Evolutionary conservation across 2,797 vertebrate species (phyloP).

Genomic region (Sphaeramia orbicularis): DNA sequence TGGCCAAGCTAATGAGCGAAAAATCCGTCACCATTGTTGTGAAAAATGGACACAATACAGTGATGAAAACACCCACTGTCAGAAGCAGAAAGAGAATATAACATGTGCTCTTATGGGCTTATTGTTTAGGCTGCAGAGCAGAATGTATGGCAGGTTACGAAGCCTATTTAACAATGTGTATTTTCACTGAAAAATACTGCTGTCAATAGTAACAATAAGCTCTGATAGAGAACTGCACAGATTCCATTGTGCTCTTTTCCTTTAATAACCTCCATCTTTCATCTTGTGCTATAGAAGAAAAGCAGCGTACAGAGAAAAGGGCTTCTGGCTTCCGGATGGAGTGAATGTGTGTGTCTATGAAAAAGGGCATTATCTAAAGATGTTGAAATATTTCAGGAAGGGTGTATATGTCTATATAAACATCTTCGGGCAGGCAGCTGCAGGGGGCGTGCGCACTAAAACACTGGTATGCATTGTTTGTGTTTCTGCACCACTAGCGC

Average conservation of each 20-base stretch:
- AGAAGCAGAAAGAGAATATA: slow-evolving; percentile 11
- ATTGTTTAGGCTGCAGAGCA: slow-evolving; percentile 42
- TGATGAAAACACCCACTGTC: slow-evolving; percentile 33
- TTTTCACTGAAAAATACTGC: slow-evolving; percentile 42
- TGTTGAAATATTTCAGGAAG: slow-evolving; percentile 61
- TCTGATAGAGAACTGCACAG: slow-evolving; percentile 56
- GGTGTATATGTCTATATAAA: slow-evolving; percentile 72
- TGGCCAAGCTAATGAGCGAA: slow-evolving; percentile 33
- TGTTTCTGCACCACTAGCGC: slow-evolving; percentile 80
- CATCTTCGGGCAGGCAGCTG: slow-evolving; percentile 73
- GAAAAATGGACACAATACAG: neutral
- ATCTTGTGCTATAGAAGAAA: slow-evolving; percentile 52
- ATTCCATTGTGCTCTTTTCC: slow-evolving; percentile 58
- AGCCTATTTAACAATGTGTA: slow-evolving; percentile 46
- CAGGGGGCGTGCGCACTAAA: slow-evolving; percentile 76
- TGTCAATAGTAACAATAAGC: slow-evolving; percentile 57
- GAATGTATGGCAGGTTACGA: slow-evolving; percentile 29
- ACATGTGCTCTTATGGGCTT: slow-evolving; percentile 4
- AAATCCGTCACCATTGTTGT: slow-evolving; percentile 4
- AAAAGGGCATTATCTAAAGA: slow-evolving; percentile 53
- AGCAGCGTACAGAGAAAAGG: slow-evolving; percentile 29
- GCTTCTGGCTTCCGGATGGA: slow-evolving; percentile 48
- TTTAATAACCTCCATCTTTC: slow-evolving; percentile 78
- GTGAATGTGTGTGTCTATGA: slow-evolving; percentile 38
- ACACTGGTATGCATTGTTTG: slow-evolving; percentile 81